phyloP scores from a whole-genome alignment of 2,797 vertebrate species.

The Apodemus agrarius region DNA sequence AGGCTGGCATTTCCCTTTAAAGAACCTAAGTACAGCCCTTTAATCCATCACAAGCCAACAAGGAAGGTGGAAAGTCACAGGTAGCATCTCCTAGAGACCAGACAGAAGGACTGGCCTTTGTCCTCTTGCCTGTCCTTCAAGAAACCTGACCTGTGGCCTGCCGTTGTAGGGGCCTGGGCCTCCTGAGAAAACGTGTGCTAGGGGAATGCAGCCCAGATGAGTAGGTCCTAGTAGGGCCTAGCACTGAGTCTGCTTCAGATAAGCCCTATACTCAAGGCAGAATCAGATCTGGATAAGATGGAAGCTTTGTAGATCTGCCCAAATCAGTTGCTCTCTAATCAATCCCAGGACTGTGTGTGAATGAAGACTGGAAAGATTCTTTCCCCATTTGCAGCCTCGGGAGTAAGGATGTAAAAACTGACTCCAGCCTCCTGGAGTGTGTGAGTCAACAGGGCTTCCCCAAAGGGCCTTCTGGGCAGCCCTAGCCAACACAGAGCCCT shows the following conservation, averaged over 20 bases:
- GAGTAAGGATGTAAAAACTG: conserved; percentile 68
- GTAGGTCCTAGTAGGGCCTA: conserved; percentile 1
- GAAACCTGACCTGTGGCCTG: neutral
- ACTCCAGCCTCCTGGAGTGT: conserved; percentile 68
- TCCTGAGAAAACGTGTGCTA: neutral
- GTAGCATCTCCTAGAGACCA: neutral
- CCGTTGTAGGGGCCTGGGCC: neutral
- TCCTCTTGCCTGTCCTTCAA: neutral
- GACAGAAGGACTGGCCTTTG: neutral
- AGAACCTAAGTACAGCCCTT: neutral
- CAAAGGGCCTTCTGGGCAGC: conserved; percentile 46
- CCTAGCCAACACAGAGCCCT: neutral
- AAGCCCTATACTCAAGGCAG: neutral
- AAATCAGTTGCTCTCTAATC: conserved; percentile 61
- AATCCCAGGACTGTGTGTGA: conserved; percentile 64
- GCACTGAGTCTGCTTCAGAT: conserved; percentile 37
- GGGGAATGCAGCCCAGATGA: conserved; percentile 41
- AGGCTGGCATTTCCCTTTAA: neutral
- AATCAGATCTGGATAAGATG: conserved; percentile 49
- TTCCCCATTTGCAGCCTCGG: conserved; percentile 69
- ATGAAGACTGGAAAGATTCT: conserved; percentile 61
- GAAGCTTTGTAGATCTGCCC: conserved; percentile 52
- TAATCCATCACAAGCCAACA: neutral
- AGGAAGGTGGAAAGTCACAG: neutral
- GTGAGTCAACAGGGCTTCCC: conserved; percentile 63